Conservation (phyloP, 2,797 vertebrate species). For the Sebastes hopkinsi region DNA sequence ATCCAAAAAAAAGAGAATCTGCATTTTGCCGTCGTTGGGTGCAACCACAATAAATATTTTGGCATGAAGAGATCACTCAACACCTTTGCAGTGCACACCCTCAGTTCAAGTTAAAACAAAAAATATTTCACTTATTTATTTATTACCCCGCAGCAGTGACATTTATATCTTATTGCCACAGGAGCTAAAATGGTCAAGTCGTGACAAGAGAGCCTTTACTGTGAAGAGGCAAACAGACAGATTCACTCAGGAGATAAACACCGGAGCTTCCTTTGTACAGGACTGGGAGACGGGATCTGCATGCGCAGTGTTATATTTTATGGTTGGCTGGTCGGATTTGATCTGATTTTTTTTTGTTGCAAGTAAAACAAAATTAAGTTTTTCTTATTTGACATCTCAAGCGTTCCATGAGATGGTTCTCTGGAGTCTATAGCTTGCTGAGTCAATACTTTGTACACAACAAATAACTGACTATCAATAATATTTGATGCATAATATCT, state of each 20-base stretch:
- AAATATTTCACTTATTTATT: conserved; percentile 13
- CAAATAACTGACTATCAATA: not conserved
- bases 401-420: not conserved
- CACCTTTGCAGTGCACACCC: not conserved
- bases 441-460: not conserved
- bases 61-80: not conserved
- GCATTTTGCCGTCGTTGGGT: not conserved
- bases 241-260: conserved; percentile 38
- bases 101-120: conserved; percentile 6
- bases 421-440: not conserved
- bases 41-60: conserved; percentile 2
- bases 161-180: conserved; percentile 17
- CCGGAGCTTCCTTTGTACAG: conserved; percentile 8
- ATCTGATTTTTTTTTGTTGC: conserved; percentile 6
- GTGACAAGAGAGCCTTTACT: conserved; percentile 22
- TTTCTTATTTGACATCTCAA: not conserved
- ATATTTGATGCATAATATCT: not conserved
- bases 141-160: not conserved
- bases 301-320: not conserved
- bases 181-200: conserved; percentile 41
- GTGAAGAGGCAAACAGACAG: conserved; percentile 31
- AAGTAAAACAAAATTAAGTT: not conserved
- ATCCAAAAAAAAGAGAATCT: conserved; percentile 10
- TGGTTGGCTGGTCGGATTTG: conserved; percentile 7
- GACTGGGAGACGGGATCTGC: not conserved